Conservation (phyloP, 2,113 vertebrate species). For the Megaceryle torquata region DNA sequence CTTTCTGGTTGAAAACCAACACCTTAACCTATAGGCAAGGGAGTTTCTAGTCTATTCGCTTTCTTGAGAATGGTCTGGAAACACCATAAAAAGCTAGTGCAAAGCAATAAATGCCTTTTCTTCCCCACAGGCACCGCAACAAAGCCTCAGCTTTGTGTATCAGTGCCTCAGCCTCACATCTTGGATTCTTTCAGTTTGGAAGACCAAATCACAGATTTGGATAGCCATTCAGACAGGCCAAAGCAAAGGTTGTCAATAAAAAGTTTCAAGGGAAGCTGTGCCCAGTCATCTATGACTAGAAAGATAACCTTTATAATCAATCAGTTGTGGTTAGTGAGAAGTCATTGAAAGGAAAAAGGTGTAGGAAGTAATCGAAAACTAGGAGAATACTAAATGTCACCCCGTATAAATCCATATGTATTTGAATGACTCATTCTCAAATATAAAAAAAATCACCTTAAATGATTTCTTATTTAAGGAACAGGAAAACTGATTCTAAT, state of each 20-base stretch:
- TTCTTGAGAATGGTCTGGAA: neutral
- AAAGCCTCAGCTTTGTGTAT: neutral
- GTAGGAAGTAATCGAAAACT: neutral
- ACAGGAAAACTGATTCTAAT: constrained; percentile 39
- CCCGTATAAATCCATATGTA: neutral
- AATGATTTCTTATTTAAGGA: neutral
- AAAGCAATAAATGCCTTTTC: neutral
- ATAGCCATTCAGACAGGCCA: neutral
- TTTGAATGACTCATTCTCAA: neutral
- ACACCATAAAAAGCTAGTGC: neutral
- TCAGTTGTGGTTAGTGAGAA: neutral
- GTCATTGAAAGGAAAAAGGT: neutral
- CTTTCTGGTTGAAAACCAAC: neutral
- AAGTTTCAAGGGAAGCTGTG: neutral
- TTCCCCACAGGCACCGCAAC: neutral
- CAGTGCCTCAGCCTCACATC: neutral
- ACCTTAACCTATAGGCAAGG: neutral
- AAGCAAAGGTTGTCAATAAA: neutral
- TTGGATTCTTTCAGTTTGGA: neutral
- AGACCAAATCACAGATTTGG: neutral
- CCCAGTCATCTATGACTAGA: neutral
- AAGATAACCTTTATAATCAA: neutral
- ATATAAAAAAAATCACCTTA: neutral
- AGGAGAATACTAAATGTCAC: neutral
- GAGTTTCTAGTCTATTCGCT: neutral